Evolutionary conservation across 2,113 vertebrate species (phyloP).

Genomic region (Gorsachius goisagi): DNA sequence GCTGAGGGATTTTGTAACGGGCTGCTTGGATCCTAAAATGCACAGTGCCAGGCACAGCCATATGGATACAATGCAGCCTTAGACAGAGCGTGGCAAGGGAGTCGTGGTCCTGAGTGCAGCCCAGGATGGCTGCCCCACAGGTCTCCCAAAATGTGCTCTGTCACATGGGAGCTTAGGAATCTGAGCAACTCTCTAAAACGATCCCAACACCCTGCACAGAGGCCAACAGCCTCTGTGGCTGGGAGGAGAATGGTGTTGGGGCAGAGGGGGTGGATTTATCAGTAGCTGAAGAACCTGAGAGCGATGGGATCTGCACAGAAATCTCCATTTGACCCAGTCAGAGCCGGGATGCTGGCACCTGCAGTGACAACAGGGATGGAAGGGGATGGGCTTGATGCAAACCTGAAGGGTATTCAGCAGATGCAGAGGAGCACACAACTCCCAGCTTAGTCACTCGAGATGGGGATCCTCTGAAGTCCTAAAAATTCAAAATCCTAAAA

Average conservation of each 20-base stretch:
- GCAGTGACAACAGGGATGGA: not conserved
- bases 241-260: not conserved
- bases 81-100: not conserved
- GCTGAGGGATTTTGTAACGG: not conserved
- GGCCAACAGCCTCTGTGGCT: not conserved
- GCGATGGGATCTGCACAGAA: accelerated
- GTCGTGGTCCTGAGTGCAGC: not conserved
- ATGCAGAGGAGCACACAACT: not conserved
- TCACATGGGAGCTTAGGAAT: not conserved
- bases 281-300: not conserved
- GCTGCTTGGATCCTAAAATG: not conserved
- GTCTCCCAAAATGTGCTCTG: not conserved
- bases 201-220: not conserved
- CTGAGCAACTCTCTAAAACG: not conserved
- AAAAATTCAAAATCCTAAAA: not conserved
- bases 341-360: accelerated
- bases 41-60: not conserved
- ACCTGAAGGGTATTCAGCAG: not conserved
- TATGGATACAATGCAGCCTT: not conserved
- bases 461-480: not conserved
- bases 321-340: not conserved
- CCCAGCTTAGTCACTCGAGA: not conserved
- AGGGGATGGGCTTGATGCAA: not conserved
- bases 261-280: not conserved
- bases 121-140: not conserved